These are phyloP conservation scores for Ctenopoma multispine DNA, from an alignment of 2,797 vertebrate genomes.

Conservation along the genomic window DNA sequence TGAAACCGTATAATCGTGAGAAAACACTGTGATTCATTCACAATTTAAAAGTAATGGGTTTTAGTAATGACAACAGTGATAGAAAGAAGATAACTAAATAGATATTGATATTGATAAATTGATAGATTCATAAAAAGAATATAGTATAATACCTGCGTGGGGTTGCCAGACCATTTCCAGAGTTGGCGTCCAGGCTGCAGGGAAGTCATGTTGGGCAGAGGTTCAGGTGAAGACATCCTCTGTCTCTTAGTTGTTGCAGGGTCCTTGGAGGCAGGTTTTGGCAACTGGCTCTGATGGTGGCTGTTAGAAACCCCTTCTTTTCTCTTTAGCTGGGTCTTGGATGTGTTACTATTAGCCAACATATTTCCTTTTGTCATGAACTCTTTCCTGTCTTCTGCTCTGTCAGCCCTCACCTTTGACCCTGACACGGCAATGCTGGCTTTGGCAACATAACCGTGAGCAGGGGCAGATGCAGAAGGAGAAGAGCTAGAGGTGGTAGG, in stretches of 20 bases:
- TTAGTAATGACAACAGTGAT: background rate
- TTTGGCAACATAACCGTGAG: constrained; percentile 87
- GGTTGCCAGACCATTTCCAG: constrained; percentile 98
- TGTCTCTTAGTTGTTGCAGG: constrained; percentile 87
- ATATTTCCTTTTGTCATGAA: constrained; percentile 63
- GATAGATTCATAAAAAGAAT: background rate
- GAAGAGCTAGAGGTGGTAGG: constrained; percentile 71
- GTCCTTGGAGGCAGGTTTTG: constrained; percentile 89
- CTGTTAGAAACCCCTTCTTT: constrained; percentile 82
- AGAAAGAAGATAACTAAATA: background rate
- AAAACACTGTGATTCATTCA: background rate
- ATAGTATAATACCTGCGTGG: constrained; percentile 89
- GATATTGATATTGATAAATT: too few relatives aligned
- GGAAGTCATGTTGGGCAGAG: constrained; percentile 89
- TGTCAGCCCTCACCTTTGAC: constrained; percentile 81
- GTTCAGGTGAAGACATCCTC: constrained; percentile 92
- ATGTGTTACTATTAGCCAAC: constrained; percentile 59
- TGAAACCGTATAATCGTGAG: background rate
- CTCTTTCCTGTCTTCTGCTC: constrained; percentile 73
- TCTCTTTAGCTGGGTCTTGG: constrained; percentile 84
- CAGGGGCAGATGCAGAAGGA: constrained; percentile 75
- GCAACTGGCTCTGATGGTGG: constrained; percentile 74
- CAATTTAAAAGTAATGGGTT: background rate
- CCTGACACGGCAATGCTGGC: constrained; percentile 78
- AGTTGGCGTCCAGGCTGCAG: constrained; percentile 93